phyloP scores from a whole-genome alignment of 2,113 vertebrate genomes.

The Ochotona princeps region DNA sequence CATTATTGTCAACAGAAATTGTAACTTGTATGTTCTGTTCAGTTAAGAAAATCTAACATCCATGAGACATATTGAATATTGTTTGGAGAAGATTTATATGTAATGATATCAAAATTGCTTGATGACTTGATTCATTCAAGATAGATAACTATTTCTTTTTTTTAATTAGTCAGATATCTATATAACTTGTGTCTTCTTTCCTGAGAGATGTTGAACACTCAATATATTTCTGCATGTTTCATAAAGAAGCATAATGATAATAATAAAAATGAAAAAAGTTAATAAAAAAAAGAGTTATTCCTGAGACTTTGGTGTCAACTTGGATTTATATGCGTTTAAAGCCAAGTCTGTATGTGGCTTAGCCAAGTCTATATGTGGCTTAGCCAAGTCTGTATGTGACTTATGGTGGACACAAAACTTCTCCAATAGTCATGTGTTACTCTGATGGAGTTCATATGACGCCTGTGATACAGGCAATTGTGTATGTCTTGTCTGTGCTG shows the following conservation, averaged over 20 bases:
- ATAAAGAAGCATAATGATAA: background rate
- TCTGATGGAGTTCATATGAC: background rate
- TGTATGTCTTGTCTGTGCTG: background rate
- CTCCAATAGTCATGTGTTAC: background rate
- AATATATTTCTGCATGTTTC: constrained; percentile 9
- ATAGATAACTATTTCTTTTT: background rate
- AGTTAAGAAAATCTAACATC: constrained; percentile 6
- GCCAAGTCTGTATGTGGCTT: background rate
- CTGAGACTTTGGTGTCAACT: background rate
- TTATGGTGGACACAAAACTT: background rate
- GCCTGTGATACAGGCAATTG: background rate
- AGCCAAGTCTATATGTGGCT: background rate
- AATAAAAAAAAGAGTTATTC: background rate
- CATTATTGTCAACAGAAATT: background rate
- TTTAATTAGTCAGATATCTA: background rate
- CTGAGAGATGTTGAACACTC: background rate
- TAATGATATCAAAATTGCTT: background rate
- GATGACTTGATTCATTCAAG: constrained; percentile 47
- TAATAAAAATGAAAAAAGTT: too few species aligned
- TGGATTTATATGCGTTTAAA: background rate
- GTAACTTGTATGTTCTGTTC: background rate
- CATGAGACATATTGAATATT: constrained; percentile 8
- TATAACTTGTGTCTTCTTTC: constrained; percentile 6
- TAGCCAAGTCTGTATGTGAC: background rate
- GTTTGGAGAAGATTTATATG: constrained; percentile 7